A percentile compares a stretch with the other conserved stretches of the same genome.
Conservation (phyloP, 2,888 invertebrate species). For the Cynaeus angustus region DNA sequence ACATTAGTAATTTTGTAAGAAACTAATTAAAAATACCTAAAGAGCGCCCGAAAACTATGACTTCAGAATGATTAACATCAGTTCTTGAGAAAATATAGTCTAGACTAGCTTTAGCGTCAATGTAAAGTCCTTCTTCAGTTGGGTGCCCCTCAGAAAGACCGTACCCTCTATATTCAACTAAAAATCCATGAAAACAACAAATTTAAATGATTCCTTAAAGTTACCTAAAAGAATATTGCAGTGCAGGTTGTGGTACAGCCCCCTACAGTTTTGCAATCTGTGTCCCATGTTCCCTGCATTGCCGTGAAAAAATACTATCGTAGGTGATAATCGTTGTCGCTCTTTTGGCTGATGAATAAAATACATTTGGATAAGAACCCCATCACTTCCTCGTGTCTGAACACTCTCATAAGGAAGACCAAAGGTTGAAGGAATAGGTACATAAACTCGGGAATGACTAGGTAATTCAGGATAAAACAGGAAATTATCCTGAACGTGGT, state of each 20-base stretch:
- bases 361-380: conserved; percentile 86
- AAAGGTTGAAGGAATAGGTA: conserved; percentile 89
- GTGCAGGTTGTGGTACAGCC: conserved; percentile 85
- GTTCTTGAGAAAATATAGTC: conserved; percentile 87
- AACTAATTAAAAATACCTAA: conserved; percentile 73
- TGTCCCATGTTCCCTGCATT: conserved; percentile 99
- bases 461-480: conserved; percentile 94
- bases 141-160: conserved; percentile 93
- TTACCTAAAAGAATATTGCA: conserved; percentile 81
- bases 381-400: conserved; percentile 84
- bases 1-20: conserved; percentile 5
- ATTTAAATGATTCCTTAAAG: background rate
- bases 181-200: conserved; percentile 57
- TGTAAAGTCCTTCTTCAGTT: conserved; percentile 89
- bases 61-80: conserved; percentile 89
- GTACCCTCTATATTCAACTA: conserved; percentile 97
- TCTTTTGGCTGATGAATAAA: conserved; percentile 84
- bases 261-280: conserved; percentile 90
- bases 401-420: conserved; percentile 91
- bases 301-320: conserved; percentile 93
- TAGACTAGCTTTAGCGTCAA: conserved; percentile 90
- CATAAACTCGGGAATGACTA: conserved; percentile 89
- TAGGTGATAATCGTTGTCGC: conserved; percentile 82
- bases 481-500: conserved; percentile 89
- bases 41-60: conserved; percentile 93